These are phyloP conservation scores for Cynopterus brachyotis DNA, from an alignment of 2,113 vertebrate species.

Conservation along the genomic window DNA sequence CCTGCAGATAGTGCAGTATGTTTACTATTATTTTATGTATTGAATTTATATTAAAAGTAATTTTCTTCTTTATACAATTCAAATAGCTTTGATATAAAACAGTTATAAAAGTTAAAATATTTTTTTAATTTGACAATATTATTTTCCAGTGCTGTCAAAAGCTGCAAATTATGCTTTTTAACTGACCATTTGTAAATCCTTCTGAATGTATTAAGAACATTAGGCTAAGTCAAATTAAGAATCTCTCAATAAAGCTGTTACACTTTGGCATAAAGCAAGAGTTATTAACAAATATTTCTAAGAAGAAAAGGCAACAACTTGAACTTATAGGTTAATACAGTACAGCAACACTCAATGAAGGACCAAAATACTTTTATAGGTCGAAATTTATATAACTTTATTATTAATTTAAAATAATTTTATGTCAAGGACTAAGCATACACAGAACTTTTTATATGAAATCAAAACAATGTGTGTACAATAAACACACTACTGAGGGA, in stretches of 20 bases:
- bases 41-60: constrained; percentile 8
- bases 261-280: neutral
- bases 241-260: constrained; percentile 23
- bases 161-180: neutral
- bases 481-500: neutral
- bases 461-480: neutral
- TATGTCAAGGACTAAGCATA: neutral
- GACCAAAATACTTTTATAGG: neutral
- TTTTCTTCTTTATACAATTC: neutral
- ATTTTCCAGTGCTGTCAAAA: constrained; percentile 31
- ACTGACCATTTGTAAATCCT: neutral
- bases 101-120: neutral
- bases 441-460: neutral
- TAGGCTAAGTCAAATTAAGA: constrained; percentile 21
- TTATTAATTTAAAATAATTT: constrained; percentile 11
- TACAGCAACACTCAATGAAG: neutral
- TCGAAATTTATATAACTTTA: neutral
- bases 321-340: neutral
- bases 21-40: neutral
- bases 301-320: neutral
- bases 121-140: neutral
- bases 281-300: constrained; percentile 21
- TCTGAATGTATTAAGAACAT: neutral
- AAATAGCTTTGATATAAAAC: neutral
- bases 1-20: neutral